Evolutionary conservation across 1,140 invertebrate genomes (phyloP).

Genomic region (Brachionus paranguensis): DNA sequence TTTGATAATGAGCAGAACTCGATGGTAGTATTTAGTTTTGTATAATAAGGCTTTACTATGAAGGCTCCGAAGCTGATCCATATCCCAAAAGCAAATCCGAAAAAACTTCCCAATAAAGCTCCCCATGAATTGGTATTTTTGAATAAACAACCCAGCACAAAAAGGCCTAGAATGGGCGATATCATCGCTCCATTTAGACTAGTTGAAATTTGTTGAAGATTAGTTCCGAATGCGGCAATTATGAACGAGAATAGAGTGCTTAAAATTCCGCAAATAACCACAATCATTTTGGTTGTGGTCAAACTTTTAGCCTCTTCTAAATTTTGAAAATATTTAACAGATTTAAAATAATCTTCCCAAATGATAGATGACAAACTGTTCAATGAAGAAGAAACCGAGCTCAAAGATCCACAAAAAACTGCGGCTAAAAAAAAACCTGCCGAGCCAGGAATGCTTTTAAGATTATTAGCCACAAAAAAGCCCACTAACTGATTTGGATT

Average conservation of each 20-base stretch:
- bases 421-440: constrained; percentile 53
- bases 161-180: constrained; percentile 50
- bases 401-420: constrained; percentile 51
- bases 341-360: constrained; percentile 71
- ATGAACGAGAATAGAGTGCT: constrained; percentile 39
- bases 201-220: constrained; percentile 46
- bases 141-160: constrained; percentile 51
- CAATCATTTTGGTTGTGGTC: neutral
- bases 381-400: constrained; percentile 63
- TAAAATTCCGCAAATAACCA: constrained; percentile 41
- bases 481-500: constrained; percentile 59
- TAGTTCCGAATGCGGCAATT: constrained; percentile 39
- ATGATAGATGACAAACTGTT: constrained; percentile 78
- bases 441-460: constrained; percentile 48
- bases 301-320: neutral
- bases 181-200: constrained; percentile 51
- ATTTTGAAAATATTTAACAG: constrained; percentile 38
- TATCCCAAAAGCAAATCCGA: neutral
- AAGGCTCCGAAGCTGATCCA: constrained; percentile 7
- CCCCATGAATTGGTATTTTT: constrained; percentile 47
- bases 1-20: neutral
- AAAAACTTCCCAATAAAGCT: neutral
- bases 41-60: constrained; percentile 1
- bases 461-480: constrained; percentile 13
- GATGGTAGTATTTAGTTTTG: neutral